Percentiles rank a stretch among this genome's conserved stretches.
Evolutionary conservation across 1,140 invertebrate species (phyloP).

Genomic region (Drosophila nannoptera): DNA sequence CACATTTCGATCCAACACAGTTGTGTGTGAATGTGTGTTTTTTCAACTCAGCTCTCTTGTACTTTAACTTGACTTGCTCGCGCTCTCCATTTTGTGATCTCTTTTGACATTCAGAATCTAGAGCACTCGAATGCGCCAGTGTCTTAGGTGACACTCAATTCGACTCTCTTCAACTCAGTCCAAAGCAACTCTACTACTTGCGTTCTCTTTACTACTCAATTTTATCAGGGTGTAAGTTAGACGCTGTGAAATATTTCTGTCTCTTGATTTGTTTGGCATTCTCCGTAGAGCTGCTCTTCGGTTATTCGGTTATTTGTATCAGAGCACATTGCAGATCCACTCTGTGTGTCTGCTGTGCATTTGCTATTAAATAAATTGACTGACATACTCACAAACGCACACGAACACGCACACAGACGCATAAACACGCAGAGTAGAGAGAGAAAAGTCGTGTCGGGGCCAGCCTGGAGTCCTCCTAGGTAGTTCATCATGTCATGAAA

Average conservation of each 20-base stretch:
- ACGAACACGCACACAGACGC: constrained; percentile 16
- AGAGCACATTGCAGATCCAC: constrained; percentile 17
- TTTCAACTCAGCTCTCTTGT: too few relatives aligned
- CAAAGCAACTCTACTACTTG: too few relatives aligned
- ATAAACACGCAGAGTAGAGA: constrained; percentile 30
- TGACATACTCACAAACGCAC: constrained; percentile 53
- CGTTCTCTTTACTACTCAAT: constrained; percentile 7
- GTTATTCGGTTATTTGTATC: constrained; percentile 21
- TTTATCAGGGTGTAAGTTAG: constrained; percentile 56
- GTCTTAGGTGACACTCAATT: too few relatives aligned
- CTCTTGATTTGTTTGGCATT: constrained; percentile 68
- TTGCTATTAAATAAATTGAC: constrained; percentile 78
- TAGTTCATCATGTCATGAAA: constrained; percentile 78
- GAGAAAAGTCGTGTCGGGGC: constrained; percentile 31
- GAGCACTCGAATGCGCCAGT: too few relatives aligned
- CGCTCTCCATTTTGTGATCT: too few relatives aligned
- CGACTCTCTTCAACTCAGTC: too few relatives aligned
- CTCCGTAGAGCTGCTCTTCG: constrained; percentile 26
- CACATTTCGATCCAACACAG: too few relatives aligned
- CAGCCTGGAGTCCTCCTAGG: constrained; percentile 51
- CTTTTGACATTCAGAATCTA: too few relatives aligned
- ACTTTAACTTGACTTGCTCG: too few relatives aligned
- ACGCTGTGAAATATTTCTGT: constrained; percentile 67
- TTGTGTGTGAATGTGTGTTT: too few relatives aligned
- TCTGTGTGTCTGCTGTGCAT: constrained; percentile 47